phyloP scores from a whole-genome alignment of 2,888 invertebrate genomes.

The Andrena minutula region DNA sequence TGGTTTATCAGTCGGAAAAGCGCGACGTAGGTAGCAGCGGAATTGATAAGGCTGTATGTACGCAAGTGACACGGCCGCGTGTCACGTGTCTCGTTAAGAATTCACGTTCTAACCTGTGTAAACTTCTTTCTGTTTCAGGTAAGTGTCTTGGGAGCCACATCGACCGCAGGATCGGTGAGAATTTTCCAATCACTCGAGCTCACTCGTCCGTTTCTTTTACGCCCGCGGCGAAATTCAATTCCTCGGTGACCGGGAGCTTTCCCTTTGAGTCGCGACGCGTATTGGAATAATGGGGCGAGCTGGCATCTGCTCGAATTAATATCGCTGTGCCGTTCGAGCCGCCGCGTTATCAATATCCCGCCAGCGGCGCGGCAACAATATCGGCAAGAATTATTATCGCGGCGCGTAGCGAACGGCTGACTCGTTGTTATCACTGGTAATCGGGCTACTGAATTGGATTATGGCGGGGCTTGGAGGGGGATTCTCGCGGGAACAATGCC shows the following conservation, averaged over 20 bases:
- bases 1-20: conserved; percentile 31
- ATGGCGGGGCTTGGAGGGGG: not conserved
- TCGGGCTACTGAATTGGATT: not conserved
- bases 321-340: not conserved
- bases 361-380: conserved; percentile 3
- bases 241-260: not conserved
- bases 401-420: not conserved
- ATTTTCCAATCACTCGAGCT: not conserved
- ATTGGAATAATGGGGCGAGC: not conserved
- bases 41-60: conserved; percentile 32
- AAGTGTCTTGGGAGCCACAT: conserved; percentile 25
- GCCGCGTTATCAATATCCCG: conserved; percentile 16
- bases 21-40: conserved; percentile 24
- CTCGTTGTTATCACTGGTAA: not conserved
- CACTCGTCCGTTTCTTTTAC: not conserved
- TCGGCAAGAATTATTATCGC: conserved; percentile 2
- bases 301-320: conserved; percentile 11
- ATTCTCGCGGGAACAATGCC: conserved; percentile 3
- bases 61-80: conserved; percentile 17
- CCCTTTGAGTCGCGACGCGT: not conserved
- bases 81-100: conserved; percentile 8
- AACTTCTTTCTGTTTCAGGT: conserved; percentile 57
- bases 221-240: not conserved
- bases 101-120: not conserved
- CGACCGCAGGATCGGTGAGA: conserved; percentile 31